A percentile compares a stretch with the other conserved stretches of the same genome.
These are phyloP conservation scores for Spea bombifrons DNA, from an alignment of 2,113 vertebrate species.

Conservation along the genomic window DNA sequence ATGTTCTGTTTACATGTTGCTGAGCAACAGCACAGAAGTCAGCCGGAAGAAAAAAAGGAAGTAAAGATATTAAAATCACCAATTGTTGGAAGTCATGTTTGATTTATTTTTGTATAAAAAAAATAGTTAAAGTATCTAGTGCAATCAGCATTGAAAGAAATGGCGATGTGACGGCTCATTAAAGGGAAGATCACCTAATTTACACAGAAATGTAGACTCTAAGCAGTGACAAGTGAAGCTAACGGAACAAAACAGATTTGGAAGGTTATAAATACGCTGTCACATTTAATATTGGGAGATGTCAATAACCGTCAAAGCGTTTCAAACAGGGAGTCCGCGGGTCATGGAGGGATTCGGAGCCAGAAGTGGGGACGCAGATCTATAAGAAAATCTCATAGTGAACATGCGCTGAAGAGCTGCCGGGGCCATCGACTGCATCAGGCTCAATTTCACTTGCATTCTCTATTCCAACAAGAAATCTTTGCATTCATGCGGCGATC, in stretches of 20 bases:
- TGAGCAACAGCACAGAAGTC: no score
- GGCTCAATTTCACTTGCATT: neutral
- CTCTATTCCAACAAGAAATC: neutral
- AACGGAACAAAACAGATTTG: conserved; percentile 8
- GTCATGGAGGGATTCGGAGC: neutral
- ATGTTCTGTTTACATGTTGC: no score
- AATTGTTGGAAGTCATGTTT: no score
- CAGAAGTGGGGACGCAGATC: neutral
- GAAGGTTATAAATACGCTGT: conserved; percentile 31
- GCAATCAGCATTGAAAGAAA: no score
- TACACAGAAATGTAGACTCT: neutral
- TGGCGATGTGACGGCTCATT: no score
- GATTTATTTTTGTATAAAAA: no score
- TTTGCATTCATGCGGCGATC: neutral
- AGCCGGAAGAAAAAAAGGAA: no score
- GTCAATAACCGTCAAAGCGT: conserved; percentile 21
- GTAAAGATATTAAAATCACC: no score
- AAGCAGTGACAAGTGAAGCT: neutral
- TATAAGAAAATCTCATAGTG: neutral
- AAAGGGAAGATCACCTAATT: neutral
- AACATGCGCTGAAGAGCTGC: neutral
- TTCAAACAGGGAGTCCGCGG: conserved; percentile 1
- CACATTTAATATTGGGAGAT: conserved; percentile 21
- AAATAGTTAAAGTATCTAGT: no score
- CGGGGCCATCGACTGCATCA: neutral